A percentile compares a stretch with the other conserved stretches of the same genome.
Evolutionary conservation across 2,888 invertebrate species (phyloP).

Genomic region (Opisthograptis luteolata): DNA sequence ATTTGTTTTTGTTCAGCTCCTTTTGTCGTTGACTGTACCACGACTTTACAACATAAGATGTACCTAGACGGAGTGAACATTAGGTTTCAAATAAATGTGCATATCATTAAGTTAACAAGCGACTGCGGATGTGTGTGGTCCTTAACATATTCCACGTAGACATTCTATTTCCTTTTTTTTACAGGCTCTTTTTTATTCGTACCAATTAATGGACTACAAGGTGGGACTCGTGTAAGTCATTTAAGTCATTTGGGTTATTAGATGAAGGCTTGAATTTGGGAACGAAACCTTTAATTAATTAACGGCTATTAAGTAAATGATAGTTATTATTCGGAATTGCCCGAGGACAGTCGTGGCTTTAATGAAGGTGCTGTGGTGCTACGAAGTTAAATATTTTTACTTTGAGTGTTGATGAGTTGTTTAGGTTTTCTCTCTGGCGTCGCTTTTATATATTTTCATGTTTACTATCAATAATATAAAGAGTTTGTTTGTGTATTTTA

Average conservation of each 20-base stretch:
- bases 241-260: conserved; percentile 70
- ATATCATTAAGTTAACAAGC: conserved; percentile 78
- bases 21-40: too few species aligned
- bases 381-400: conserved; percentile 36
- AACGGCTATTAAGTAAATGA: conserved; percentile 69
- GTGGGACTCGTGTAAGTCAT: conserved; percentile 64
- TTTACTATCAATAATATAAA: background rate
- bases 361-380: conserved; percentile 42
- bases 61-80: conserved; percentile 54
- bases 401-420: conserved; percentile 27
- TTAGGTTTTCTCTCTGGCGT: conserved; percentile 27
- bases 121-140: conserved; percentile 76
- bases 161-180: conserved; percentile 56
- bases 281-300: conserved; percentile 72
- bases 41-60: conserved; percentile 30
- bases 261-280: conserved; percentile 64
- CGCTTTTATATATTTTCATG: conserved; percentile 33
- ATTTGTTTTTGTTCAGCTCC: too few species aligned
- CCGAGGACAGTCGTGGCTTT: conserved; percentile 45
- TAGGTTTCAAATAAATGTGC: conserved; percentile 77
- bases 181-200: conserved; percentile 61
- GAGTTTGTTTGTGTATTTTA: too few species aligned
- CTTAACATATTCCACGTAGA: conserved; percentile 58
- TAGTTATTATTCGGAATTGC: conserved; percentile 60
- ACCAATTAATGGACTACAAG: conserved; percentile 71